Evolutionary conservation across 2,888 invertebrate species (phyloP), one percentile per base, ranked within the genome.

Genomic region (Parochlus steinenii): DNA sequence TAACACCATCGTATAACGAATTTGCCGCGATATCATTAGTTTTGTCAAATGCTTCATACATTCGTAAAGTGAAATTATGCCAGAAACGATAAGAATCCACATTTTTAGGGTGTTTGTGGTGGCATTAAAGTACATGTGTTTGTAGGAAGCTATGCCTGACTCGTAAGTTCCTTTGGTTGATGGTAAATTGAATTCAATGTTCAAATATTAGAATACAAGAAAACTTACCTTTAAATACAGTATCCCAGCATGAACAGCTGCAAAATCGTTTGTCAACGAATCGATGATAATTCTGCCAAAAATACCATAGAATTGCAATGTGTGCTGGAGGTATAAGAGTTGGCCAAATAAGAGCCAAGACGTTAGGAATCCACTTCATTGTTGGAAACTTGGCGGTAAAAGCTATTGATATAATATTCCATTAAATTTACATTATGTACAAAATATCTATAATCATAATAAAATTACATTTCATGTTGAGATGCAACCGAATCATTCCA

Each of bases 231-330:
- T 77, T 76, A 48, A 77, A 77, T 6, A 78, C 69, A 1, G 77
- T 78, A 48, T 79, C 79, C 74, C 78, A 79, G 50, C 78, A 79
- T 8, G 73, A 71, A 53, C 77, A 77, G 11, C 70, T 67, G 48
- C 78, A 78, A 44, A 65, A 68, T 38, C 63, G 62, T 43, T 62
- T 65, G 49, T 76, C 73, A 30, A 78, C 71, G 41, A 63, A 64
- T 15, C 70, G 64, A 25, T 74, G 67, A 53, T 70, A 73, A 46
- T 72, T 68, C 47, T 68, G 65, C 77, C 77, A 78, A 47, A 75
- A 69, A 48, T 69, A 64, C 54, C 67, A 67, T 23, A 74, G 55
- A 35, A 68, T 62, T 31, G 62, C 62, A 39, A 74, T 72, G 46
- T 74, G 74, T 11, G 69, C 52, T 12, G 71, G 69, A 28, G 72